phyloP scores from a whole-genome alignment of 1,140 invertebrate genomes.

The Globodera ellingtonae region DNA sequence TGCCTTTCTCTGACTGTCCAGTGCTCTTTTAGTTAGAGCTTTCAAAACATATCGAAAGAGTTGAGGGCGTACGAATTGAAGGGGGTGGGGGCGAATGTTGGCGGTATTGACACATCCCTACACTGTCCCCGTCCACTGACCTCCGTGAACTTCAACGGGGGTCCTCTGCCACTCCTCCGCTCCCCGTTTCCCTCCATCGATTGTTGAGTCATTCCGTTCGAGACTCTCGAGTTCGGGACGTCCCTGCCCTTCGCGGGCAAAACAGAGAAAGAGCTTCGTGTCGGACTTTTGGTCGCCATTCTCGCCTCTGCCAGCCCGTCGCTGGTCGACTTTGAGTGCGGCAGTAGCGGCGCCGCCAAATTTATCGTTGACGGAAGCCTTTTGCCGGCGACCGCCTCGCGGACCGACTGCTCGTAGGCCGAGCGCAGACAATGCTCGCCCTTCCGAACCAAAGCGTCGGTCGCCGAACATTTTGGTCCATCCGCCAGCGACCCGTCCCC shows the following conservation, averaged over 20 bases:
- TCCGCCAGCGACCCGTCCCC: background rate
- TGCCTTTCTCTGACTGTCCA: no score
- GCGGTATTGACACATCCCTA: background rate
- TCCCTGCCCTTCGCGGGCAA: background rate
- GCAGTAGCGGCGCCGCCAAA: constrained; percentile 1
- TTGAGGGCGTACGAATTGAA: background rate
- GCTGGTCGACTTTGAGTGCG: constrained; percentile 15
- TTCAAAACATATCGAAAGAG: no score
- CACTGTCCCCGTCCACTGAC: background rate
- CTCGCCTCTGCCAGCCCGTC: constrained; percentile 15
- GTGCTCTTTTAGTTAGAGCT: no score
- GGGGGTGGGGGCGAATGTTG: background rate
- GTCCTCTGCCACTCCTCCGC: background rate
- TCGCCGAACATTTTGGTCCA: background rate
- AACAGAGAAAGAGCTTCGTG: background rate
- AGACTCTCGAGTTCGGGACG: background rate
- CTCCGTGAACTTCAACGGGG: constrained; percentile 34
- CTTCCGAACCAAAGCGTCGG: background rate
- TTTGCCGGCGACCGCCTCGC: constrained; percentile 22
- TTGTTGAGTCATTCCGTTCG: constrained; percentile 4
- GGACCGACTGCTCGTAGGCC: constrained; percentile 33
- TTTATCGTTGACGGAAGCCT: constrained; percentile 10
- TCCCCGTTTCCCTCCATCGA: background rate
- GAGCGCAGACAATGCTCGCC: background rate
- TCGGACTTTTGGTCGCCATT: background rate